Percentiles rank a stretch among this genome's conserved stretches.
Evolutionary conservation across 2,797 vertebrate genomes (phyloP).

Genomic region (Sparidentex hasta): DNA sequence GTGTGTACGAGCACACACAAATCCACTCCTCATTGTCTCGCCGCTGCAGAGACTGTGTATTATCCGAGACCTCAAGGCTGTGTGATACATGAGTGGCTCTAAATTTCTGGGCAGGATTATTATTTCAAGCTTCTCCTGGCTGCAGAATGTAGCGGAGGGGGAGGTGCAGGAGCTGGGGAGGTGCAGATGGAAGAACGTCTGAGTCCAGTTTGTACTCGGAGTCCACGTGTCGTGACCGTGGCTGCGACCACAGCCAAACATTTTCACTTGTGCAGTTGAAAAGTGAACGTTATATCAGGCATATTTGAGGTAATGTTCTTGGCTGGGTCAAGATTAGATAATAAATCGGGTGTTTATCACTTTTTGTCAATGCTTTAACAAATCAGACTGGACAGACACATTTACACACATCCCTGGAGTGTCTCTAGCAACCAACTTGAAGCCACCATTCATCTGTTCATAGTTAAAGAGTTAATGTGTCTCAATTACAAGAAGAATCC

Average conservation of each 20-base stretch:
- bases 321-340: neutral
- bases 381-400: neutral
- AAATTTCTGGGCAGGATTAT: constrained; percentile 57
- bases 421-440: neutral
- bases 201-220: constrained; percentile 43
- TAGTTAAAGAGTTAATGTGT: too few relatives aligned
- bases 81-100: constrained; percentile 44
- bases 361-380: neutral
- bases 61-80: constrained; percentile 58
- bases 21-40: constrained; percentile 50
- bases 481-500: neutral
- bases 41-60: constrained; percentile 37
- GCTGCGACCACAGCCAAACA: neutral
- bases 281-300: neutral
- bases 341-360: neutral
- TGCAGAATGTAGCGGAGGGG: constrained; percentile 6
- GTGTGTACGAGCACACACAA: constrained; percentile 28
- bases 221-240: neutral
- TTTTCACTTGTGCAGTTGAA: neutral
- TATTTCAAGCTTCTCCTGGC: constrained; percentile 58
- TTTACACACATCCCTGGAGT: neutral
- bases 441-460: neutral
- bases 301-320: constrained; percentile 11
- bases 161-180: constrained; percentile 24
- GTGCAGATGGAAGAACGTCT: constrained; percentile 52